Percentiles rank a stretch among this genome's conserved stretches.
Evolutionary conservation across 2,888 invertebrate species (phyloP).

Genomic region (Hirtodrosophila trivittata): DNA sequence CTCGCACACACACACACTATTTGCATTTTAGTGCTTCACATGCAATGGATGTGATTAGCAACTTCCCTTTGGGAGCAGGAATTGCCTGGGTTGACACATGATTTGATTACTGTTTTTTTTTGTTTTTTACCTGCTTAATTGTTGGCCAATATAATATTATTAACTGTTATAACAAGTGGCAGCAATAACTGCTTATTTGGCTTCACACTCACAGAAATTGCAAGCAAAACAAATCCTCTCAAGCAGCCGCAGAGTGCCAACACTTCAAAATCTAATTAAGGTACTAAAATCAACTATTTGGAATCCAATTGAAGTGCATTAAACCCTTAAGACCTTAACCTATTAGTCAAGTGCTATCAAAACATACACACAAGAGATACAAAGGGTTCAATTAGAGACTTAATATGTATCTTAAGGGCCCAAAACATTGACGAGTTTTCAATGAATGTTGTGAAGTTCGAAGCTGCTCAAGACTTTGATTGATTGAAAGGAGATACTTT

Average conservation of each 20-base stretch:
- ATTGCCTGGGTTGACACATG: slow-evolving; percentile 62
- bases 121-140: slow-evolving; percentile 11
- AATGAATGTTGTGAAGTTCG: too few species aligned
- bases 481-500: too few species aligned
- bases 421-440: too few species aligned
- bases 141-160: slow-evolving; percentile 26
- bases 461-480: too few species aligned
- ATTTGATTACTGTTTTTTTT: slow-evolving; percentile 18
- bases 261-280: slow-evolving; percentile 25
- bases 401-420: too few species aligned
- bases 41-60: slow-evolving; percentile 72
- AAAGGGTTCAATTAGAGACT: too few species aligned
- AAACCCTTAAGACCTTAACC: too few species aligned
- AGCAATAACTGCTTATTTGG: too few species aligned
- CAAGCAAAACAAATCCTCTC: too few species aligned
- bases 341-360: slow-evolving; percentile 21
- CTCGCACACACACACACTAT: slow-evolving; percentile 35
- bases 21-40: slow-evolving; percentile 63
- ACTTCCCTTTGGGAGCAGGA: slow-evolving; percentile 58
- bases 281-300: slow-evolving; percentile 27
- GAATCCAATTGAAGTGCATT: slow-evolving; percentile 7
- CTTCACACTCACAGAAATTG: too few species aligned
- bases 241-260: too few species aligned
- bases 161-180: not conserved
- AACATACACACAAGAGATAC: slow-evolving; percentile 16